Conservation (phyloP, 2,888 invertebrate genomes). For the Polyommatus iphigenia region DNA sequence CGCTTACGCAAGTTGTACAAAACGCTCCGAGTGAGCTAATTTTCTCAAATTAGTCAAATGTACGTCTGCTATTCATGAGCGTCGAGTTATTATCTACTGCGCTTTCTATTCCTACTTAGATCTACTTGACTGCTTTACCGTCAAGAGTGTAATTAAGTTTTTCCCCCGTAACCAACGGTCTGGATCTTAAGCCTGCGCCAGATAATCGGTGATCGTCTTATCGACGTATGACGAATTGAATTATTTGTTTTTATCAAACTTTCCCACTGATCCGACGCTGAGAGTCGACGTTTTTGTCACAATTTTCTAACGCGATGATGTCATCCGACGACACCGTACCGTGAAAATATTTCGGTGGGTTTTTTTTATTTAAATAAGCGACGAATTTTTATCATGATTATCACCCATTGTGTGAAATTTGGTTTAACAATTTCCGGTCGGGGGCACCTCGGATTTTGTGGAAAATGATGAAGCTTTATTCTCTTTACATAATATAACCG, state of each 20-base stretch:
- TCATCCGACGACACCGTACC: slow-evolving; percentile 10
- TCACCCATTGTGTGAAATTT: slow-evolving; percentile 3
- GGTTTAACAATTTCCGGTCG: background rate
- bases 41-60: background rate
- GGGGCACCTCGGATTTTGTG: background rate
- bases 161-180: slow-evolving; percentile 18
- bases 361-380: slow-evolving; percentile 20
- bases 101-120: background rate
- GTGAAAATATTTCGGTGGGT: slow-evolving; percentile 10
- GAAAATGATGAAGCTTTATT: background rate
- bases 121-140: slow-evolving; percentile 25
- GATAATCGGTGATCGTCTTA: slow-evolving; percentile 35
- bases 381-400: slow-evolving; percentile 17
- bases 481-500: slow-evolving; percentile 1
- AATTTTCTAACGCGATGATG: slow-evolving; percentile 16
- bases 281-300: slow-evolving; percentile 1
- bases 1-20: background rate
- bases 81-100: background rate
- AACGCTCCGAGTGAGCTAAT: background rate
- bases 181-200: slow-evolving; percentile 25
- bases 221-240: slow-evolving; percentile 33
- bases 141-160: slow-evolving; percentile 31
- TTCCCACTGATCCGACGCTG: slow-evolving; percentile 20
- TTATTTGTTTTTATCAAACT: slow-evolving; percentile 26
- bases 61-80: background rate